Percentiles rank a stretch among this genome's conserved stretches.
These are phyloP conservation scores for Phania funesta DNA, from an alignment of 2,888 invertebrate genomes.

Conservation along the genomic window DNA sequence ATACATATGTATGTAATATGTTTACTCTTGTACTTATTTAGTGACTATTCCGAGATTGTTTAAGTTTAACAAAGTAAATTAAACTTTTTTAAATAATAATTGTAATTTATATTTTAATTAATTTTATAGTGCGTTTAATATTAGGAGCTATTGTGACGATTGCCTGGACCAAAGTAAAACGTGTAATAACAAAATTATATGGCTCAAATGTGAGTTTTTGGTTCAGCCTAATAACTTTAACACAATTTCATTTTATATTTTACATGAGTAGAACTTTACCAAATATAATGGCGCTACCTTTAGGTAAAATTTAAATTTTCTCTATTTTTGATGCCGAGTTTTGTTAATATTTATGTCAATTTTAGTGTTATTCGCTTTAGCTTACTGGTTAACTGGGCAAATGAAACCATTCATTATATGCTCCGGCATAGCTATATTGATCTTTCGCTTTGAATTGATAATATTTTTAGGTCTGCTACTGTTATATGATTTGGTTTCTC, in stretches of 20 bases:
- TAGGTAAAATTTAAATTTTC: slow-evolving; percentile 84
- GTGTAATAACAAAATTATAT: slow-evolving; percentile 88
- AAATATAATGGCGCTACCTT: slow-evolving; percentile 94
- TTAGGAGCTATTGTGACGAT: slow-evolving; percentile 88
- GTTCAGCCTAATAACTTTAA: slow-evolving; percentile 90
- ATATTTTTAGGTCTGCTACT: slow-evolving; percentile 93
- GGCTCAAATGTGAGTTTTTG: slow-evolving; percentile 89
- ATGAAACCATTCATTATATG: slow-evolving; percentile 88
- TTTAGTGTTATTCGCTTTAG: slow-evolving; percentile 90
- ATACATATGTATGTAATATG: too few relatives aligned
- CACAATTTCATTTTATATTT: slow-evolving; percentile 99
- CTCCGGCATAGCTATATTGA: slow-evolving; percentile 92
- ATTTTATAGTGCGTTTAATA: slow-evolving; percentile 85
- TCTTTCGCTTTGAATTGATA: slow-evolving; percentile 94
- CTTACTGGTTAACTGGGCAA: slow-evolving; percentile 90
- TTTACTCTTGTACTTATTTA: too few relatives aligned
- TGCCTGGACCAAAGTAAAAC: slow-evolving; percentile 87
- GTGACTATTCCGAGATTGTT: too few relatives aligned
- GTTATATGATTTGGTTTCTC: slow-evolving; percentile 87
- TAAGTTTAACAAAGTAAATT: not conserved
- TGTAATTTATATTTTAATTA: not conserved
- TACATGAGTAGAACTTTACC: slow-evolving; percentile 97
- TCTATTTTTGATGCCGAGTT: not conserved
- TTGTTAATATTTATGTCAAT: slow-evolving; percentile 17
- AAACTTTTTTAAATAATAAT: not conserved